Percentiles rank a stretch among this genome's conserved stretches.
Conservation (phyloP, 2,113 vertebrate genomes). For the Xiphophorus maculatus region DNA sequence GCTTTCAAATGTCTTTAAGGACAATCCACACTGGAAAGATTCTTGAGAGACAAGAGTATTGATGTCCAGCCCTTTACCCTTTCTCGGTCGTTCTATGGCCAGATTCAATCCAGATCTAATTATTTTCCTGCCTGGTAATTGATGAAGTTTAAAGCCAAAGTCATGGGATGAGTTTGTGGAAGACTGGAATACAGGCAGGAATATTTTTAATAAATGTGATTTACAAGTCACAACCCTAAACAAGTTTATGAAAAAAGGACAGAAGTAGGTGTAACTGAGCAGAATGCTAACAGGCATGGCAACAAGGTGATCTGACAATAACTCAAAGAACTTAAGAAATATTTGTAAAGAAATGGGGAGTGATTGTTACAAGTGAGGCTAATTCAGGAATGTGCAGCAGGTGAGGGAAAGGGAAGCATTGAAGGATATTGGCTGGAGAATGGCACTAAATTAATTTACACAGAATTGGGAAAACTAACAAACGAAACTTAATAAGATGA, state of each 20-base stretch:
- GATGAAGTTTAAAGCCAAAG: constrained; percentile 38
- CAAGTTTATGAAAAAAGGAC: too few species aligned
- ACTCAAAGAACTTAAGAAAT: too few species aligned
- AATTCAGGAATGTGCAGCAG: not conserved
- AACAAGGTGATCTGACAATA: too few species aligned
- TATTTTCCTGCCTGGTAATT: constrained; percentile 23
- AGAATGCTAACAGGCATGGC: too few species aligned
- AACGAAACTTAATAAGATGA: not conserved
- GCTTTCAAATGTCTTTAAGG: constrained; percentile 47
- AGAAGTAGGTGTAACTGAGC: too few species aligned
- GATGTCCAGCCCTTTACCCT: constrained; percentile 38
- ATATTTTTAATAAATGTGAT: not conserved
- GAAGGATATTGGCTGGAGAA: not conserved
- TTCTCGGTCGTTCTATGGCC: constrained; percentile 27
- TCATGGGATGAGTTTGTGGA: not conserved
- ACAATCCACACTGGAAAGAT: constrained; percentile 34
- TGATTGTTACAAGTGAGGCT: not conserved
- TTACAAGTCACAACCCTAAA: too few species aligned
- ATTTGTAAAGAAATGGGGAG: not conserved
- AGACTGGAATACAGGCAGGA: constrained; percentile 7
- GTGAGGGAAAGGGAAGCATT: too few species aligned
- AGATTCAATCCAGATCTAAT: constrained; percentile 47
- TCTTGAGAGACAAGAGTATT: constrained; percentile 30
- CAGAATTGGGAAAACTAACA: not conserved
- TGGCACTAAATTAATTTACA: not conserved